phyloP scores from a whole-genome alignment of 2,113 vertebrate genomes.

The Cricetomys ansorgei region DNA sequence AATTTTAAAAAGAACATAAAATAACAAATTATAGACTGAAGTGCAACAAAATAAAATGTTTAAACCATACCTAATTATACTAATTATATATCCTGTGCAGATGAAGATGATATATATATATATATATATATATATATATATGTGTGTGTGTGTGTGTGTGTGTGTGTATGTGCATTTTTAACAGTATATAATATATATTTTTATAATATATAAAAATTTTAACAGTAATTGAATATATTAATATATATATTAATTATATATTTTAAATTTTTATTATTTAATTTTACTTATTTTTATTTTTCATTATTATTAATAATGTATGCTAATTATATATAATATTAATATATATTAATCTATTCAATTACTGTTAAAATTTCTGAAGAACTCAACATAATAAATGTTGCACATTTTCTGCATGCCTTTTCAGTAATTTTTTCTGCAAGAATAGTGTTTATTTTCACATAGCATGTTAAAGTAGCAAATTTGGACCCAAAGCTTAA shows the following conservation, averaged over 20 bases:
- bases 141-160: no score
- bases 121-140: no score
- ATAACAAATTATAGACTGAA: not conserved
- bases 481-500: not conserved
- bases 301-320: no score
- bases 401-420: not conserved
- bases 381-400: not conserved
- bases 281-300: no score
- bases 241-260: no score
- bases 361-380: not conserved
- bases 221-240: no score
- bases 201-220: no score
- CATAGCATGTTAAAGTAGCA: not conserved
- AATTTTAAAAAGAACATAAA: not conserved
- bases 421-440: accelerated
- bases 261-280: no score
- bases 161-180: no score
- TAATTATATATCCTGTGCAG: not conserved
- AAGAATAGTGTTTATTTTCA: not conserved
- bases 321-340: no score
- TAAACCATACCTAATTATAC: not conserved
- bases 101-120: not conserved
- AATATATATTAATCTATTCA: not conserved
- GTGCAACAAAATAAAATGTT: not conserved
- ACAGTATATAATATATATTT: no score